A percentile compares a stretch with the other conserved stretches of the same genome.
Conservation (phyloP, 2,797 vertebrate species). For the Austrolebias charrua region DNA sequence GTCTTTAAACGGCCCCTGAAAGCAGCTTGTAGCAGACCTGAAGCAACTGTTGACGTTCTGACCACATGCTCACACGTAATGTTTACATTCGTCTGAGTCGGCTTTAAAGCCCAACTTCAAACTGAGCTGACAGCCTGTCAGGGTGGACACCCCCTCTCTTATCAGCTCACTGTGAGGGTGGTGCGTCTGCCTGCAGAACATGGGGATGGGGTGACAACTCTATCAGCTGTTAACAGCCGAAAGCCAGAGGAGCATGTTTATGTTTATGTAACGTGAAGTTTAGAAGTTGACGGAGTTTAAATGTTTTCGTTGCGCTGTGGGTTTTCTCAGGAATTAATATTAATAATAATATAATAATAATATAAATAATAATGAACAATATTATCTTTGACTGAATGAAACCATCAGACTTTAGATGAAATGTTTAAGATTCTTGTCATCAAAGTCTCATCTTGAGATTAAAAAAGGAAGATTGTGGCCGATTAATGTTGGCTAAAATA, state of each 20-base stretch:
- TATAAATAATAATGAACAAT: too few relatives aligned
- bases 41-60: background rate
- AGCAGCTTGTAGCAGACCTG: background rate
- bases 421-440: background rate
- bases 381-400: too few relatives aligned
- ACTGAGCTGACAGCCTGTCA: constrained; percentile 11
- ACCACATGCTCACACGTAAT: background rate
- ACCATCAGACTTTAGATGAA: too few relatives aligned
- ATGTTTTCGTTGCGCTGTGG: background rate
- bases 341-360: too few relatives aligned
- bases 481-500: too few relatives aligned
- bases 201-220: constrained; percentile 25
- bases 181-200: background rate
- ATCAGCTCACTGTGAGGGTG: constrained; percentile 40
- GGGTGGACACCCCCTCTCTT: constrained; percentile 39
- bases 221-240: constrained; percentile 36
- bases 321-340: background rate
- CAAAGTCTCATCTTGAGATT: background rate
- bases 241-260: constrained; percentile 3
- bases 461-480: background rate
- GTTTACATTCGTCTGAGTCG: background rate
- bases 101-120: background rate
- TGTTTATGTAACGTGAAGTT: too few relatives aligned
- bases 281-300: background rate
- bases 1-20: background rate